phyloP scores from a whole-genome alignment of 1,140 invertebrate genomes.

The Orius insidiosus region DNA sequence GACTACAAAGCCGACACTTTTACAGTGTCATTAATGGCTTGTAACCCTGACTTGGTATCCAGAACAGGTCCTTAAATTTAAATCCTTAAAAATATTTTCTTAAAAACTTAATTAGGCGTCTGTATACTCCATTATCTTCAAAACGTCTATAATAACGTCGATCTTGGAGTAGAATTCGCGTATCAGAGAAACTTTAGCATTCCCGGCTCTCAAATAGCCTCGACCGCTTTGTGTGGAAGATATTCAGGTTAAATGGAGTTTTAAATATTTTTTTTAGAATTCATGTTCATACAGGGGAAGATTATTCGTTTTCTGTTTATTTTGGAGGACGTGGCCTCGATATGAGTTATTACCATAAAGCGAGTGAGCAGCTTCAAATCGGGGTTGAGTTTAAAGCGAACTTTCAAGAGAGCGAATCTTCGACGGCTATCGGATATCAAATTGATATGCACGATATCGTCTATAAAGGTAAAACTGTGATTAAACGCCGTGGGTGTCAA shows the following conservation, averaged over 20 bases:
- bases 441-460: conserved; percentile 86
- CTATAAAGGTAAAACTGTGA: conserved; percentile 58
- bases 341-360: conserved; percentile 86
- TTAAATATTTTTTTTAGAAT: too few relatives aligned
- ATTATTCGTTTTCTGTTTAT: conserved; percentile 43
- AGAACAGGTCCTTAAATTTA: conserved; percentile 37
- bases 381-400: conserved; percentile 76
- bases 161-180: conserved; percentile 79
- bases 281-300: conserved; percentile 17
- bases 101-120: conserved; percentile 37
- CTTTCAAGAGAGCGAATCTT: conserved; percentile 70
- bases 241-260: conserved; percentile 34
- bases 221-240: conserved; percentile 65
- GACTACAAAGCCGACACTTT: conserved; percentile 79
- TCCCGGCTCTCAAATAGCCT: conserved; percentile 70
- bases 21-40: conserved; percentile 74
- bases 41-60: conserved; percentile 76
- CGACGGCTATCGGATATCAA: conserved; percentile 89
- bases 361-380: conserved; percentile 74
- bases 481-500: too few relatives aligned
- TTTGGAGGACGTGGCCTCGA: conserved; percentile 68
- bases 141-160: conserved; percentile 56
- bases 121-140: conserved; percentile 84
- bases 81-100: conserved; percentile 11
- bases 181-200: conserved; percentile 76